phyloP scores from a whole-genome alignment of 2,797 vertebrate genomes.

The Australoheros facetus region DNA sequence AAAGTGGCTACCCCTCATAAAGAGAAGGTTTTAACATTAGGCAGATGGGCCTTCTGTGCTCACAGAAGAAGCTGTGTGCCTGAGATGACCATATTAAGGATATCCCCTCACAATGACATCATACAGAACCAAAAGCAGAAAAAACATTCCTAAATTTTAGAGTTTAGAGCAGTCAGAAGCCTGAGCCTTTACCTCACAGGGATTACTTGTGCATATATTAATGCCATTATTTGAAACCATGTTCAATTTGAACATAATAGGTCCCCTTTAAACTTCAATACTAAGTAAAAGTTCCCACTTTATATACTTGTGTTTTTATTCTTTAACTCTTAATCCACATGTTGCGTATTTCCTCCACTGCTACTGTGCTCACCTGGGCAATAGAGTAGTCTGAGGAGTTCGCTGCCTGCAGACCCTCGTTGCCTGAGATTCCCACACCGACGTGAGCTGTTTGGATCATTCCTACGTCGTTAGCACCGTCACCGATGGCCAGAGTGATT shows the following conservation, averaged over 20 bases:
- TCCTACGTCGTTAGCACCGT: conserved; percentile 98
- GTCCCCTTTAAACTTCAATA: background rate
- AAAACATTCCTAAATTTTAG: no score
- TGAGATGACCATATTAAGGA: no score
- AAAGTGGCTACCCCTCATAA: no score
- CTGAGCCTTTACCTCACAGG: background rate
- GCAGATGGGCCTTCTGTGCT: no score
- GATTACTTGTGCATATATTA: background rate
- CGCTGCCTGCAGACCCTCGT: conserved; percentile 96
- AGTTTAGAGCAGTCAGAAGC: no score
- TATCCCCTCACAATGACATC: no score
- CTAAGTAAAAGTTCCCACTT: background rate
- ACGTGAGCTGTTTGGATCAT: conserved; percentile 99
- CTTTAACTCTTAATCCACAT: background rate
- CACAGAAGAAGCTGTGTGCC: no score
- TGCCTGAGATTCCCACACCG: conserved; percentile 97
- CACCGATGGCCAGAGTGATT: conserved; percentile 95
- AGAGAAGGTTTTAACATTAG: no score
- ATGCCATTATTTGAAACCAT: background rate
- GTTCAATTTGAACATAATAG: background rate
- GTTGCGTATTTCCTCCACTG: background rate
- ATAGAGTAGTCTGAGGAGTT: conserved; percentile 99
- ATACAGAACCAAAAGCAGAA: no score
- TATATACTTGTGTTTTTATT: background rate
- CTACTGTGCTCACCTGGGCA: conserved; percentile 86